Evolutionary conservation across 2,797 vertebrate species (phyloP).

Genomic region (Sciurus carolinensis): DNA sequence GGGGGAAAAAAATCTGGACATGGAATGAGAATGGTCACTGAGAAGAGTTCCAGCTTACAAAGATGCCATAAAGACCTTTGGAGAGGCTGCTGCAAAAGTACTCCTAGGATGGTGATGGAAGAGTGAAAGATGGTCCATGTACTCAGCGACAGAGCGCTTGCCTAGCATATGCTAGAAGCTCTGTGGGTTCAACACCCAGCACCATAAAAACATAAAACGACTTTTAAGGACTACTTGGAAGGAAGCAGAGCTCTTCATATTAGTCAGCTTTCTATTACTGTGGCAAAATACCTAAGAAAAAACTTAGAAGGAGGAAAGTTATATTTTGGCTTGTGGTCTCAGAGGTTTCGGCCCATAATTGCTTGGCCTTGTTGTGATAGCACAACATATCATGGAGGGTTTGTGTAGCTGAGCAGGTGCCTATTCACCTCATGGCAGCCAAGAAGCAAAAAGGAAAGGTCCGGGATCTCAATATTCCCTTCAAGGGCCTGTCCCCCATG

Average conservation of each 20-base stretch:
- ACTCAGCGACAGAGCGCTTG: too few species aligned
- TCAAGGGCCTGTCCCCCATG: background rate
- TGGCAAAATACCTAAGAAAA: too few species aligned
- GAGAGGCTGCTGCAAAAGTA: background rate
- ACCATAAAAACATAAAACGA: too few species aligned
- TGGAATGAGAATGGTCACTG: too few species aligned
- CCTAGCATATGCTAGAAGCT: too few species aligned
- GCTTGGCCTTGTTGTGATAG: background rate
- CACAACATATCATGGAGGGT: too few species aligned
- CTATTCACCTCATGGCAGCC: background rate
- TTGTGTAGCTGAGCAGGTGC: background rate
- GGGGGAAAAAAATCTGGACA: background rate
- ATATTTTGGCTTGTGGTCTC: background rate
- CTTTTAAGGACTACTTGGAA: too few species aligned
- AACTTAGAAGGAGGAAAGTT: background rate
- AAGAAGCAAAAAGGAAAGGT: background rate
- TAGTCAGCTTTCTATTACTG: too few species aligned
- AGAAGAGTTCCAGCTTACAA: background rate
- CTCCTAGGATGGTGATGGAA: background rate
- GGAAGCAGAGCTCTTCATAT: too few species aligned
- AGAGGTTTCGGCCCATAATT: too few species aligned
- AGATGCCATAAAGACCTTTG: background rate
- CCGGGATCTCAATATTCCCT: background rate
- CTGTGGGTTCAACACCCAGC: too few species aligned
- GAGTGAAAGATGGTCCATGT: background rate